Evolutionary conservation across 2,113 vertebrate species (phyloP), one percentile per base, ranked within the genome.

Genomic region (Paedocypris sp.): DNA sequence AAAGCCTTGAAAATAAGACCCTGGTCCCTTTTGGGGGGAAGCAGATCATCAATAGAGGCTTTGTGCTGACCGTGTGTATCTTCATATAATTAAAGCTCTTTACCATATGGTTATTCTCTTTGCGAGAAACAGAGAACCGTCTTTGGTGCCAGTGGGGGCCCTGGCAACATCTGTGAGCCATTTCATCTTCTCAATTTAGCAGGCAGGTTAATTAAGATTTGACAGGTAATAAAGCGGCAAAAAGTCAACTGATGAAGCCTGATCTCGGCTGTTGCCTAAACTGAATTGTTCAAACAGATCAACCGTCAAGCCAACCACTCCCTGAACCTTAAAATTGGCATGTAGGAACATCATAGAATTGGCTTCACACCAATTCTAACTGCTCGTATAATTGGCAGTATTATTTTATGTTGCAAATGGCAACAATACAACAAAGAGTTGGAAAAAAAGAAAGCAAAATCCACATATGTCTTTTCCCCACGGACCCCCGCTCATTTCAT

Each of bases 191-290:
- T 39, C 52, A 36, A 15, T 54, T 23, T 43, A 42, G 66, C 28
- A 51, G 60, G 59, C 65, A 60, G 62, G 65, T 68, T 66, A 64
- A 77, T 74, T 72, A 72, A 77, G 66, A 66, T 41, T 32, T 20
- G 49, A 62, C 64, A 70, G 72, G 65, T 74, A 68, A 70, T 76
- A 62, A 73, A 63, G 69, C 35, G 63, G 69, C 62, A 64, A 66
- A 71, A 73, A 67, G 54, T 45, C 62, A 72, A 72, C 69, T 74
- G 54, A 47, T 49, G 53, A 15, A 19, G 45, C 35, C 15, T 29
- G 12, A 60, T 36, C 51, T 29, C n/a, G 52, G 36, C 16, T 23
- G 20, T 50, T 66, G 62, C 25, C 57, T 63, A 62, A 33, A 43
- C 50, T 60, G 57, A 67, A 29, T 53, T 8, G 13, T 49, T 39